These are phyloP conservation scores for Henricia sp. DNA, from an alignment of 53 echinoderm and acorn worm species.

Conservation along the genomic window DNA sequence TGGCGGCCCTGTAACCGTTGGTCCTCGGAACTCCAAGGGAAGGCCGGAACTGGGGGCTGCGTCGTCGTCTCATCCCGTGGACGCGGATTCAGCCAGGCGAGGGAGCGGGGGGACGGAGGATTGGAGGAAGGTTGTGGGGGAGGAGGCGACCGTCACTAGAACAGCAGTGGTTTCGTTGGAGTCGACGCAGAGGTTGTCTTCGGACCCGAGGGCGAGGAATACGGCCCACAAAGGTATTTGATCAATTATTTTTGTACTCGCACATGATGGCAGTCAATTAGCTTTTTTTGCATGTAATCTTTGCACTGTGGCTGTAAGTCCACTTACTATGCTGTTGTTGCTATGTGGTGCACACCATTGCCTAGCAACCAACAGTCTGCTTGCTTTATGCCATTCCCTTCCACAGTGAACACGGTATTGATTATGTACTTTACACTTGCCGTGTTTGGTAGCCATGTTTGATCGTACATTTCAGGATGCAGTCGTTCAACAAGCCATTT, in stretches of 20 bases:
- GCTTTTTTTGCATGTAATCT: no score
- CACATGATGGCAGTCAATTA: no score
- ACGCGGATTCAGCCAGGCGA: not conserved
- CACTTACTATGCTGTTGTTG: no score
- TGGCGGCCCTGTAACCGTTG: not conserved
- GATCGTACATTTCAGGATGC: no score
- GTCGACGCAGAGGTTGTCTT: not conserved
- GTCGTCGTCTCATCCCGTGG: not conserved
- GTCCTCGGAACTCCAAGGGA: conserved; percentile 41
- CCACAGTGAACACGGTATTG: no score
- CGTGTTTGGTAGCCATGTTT: no score
- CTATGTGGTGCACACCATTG: no score
- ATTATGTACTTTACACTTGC: no score
- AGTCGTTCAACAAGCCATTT: no score
- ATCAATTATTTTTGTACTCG: not conserved
- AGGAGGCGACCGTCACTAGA: conserved; percentile 64
- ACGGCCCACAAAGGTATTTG: conserved; percentile 8
- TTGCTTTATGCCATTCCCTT: no score
- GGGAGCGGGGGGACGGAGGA: conserved; percentile 61
- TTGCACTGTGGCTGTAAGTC: no score
- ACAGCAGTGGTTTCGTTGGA: not conserved
- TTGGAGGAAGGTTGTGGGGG: conserved; percentile 68
- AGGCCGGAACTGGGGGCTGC: not conserved
- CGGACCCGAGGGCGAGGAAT: not conserved
- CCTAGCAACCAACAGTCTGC: no score